phyloP scores from a whole-genome alignment of 2,888 invertebrate species.

The Phyto melanocephala region DNA sequence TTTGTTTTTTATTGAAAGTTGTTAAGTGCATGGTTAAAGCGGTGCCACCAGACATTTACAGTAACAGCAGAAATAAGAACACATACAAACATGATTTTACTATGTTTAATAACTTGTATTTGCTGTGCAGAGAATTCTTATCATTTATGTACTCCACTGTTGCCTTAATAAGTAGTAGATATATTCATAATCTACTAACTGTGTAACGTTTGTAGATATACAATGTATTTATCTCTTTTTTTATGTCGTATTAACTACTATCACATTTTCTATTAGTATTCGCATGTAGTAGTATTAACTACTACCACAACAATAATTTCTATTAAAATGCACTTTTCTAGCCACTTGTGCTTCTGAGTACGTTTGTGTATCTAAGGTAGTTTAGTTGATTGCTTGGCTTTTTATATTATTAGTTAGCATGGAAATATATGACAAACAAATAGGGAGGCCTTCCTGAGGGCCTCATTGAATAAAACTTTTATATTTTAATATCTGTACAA shows the following conservation, averaged over 20 bases:
- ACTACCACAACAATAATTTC: slow-evolving; percentile 17
- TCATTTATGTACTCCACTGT: not conserved
- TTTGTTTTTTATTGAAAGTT: slow-evolving; percentile 39
- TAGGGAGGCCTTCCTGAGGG: too few relatives aligned
- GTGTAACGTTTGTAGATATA: not conserved
- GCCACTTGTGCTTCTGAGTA: slow-evolving; percentile 8
- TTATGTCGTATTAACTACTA: not conserved
- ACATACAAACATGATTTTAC: too few relatives aligned
- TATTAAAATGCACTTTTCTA: slow-evolving; percentile 25
- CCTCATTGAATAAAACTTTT: too few relatives aligned
- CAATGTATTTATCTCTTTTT: too few relatives aligned
- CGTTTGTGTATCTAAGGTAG: not conserved
- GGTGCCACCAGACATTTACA: slow-evolving; percentile 2
- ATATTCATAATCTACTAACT: slow-evolving; percentile 14
- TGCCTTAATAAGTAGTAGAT: not conserved
- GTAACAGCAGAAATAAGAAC: not conserved
- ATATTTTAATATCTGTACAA: too few relatives aligned
- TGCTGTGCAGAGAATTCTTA: too few relatives aligned
- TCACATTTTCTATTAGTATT: slow-evolving; percentile 9
- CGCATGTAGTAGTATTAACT: not conserved
- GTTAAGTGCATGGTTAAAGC: slow-evolving; percentile 42
- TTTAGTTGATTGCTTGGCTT: not conserved
- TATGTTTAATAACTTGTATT: too few relatives aligned
- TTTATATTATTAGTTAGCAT: too few relatives aligned
- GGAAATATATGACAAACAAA: too few relatives aligned